These are phyloP conservation scores for Tragelaphus oryx DNA, from an alignment of 2,797 vertebrate species.

Conservation along the genomic window DNA sequence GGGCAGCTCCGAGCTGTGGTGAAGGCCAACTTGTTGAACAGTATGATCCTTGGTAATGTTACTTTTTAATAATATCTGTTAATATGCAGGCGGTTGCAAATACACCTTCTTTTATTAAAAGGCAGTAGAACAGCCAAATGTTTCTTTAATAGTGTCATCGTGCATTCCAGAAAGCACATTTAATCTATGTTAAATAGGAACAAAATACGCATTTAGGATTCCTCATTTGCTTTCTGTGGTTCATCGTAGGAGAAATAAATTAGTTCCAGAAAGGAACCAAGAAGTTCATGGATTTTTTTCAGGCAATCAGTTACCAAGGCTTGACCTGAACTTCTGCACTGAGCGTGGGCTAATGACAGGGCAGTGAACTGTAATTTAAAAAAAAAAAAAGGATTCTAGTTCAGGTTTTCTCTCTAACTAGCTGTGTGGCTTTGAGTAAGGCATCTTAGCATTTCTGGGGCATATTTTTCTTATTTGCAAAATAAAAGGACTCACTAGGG, in stretches of 20 bases:
- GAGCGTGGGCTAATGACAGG: background rate
- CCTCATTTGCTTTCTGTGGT: background rate
- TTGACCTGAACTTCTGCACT: background rate
- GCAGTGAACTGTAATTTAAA: background rate
- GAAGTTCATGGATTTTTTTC: background rate
- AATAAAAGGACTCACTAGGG: background rate
- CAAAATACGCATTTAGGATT: background rate
- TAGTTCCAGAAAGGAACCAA: background rate
- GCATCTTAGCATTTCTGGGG: background rate
- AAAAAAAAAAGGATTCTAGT: background rate
- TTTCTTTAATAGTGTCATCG: background rate
- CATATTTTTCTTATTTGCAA: conserved; percentile 29
- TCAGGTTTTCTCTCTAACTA: background rate
- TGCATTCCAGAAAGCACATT: background rate
- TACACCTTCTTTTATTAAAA: background rate
- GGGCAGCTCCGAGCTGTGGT: background rate
- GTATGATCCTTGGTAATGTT: background rate
- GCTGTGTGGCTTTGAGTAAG: background rate
- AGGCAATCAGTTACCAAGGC: background rate
- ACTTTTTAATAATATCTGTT: background rate
- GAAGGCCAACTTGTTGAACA: background rate
- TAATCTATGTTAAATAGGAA: background rate
- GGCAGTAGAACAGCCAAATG: background rate
- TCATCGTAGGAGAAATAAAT: background rate
- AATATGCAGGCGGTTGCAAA: background rate